Evolutionary conservation across 2,113 vertebrate genomes (phyloP), one percentile per base, ranked within the genome.

Genomic region (Hydrolagus affinis): DNA sequence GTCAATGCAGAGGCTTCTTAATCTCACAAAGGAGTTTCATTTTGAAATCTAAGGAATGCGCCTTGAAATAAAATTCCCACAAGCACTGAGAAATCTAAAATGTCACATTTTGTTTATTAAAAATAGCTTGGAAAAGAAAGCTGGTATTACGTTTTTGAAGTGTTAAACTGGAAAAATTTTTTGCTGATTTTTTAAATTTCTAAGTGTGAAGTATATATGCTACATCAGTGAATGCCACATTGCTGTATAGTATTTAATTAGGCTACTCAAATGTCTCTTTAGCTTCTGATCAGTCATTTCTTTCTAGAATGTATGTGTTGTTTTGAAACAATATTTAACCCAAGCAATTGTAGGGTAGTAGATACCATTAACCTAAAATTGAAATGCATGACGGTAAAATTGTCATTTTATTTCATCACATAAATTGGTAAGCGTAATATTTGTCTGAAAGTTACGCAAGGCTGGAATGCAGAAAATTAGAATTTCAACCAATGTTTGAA

Each of bases 351-450:
- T 32, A 11, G 70, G 71, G 28, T 23, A 0, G 0, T 21, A 76
- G 60, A 60, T 7, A 86, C n/a, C 12, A 86, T 85, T 88, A 3
- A 8, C 28, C n/a, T 89, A 87, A 87, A 87, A 78, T 1, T 86
- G 59, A 88, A 89, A 86, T 28, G 73, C 85, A 88, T 88, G 88
- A 88, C 86, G 86, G 80, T 86, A 85, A 87, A 89, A 90, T 86
- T 11, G 87, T 62, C 80, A 85, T 86, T 70, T 89, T 89, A 86
- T 86, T 90, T 89, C 62, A 90, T 71, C 71, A 70, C 80, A 85
- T 19, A 11, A 28, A 30, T 30, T 59, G 70, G 57, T 11, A 85
- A 74, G 17, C 32, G 10, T 56, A 74, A 74, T 15, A 74, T 2
- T 21, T 30, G 32, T 4, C 73, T 75, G 73, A 57, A 75, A 75